These are phyloP conservation scores for Ispidina lecontei DNA, from an alignment of 2,797 vertebrate genomes.

Conservation along the genomic window DNA sequence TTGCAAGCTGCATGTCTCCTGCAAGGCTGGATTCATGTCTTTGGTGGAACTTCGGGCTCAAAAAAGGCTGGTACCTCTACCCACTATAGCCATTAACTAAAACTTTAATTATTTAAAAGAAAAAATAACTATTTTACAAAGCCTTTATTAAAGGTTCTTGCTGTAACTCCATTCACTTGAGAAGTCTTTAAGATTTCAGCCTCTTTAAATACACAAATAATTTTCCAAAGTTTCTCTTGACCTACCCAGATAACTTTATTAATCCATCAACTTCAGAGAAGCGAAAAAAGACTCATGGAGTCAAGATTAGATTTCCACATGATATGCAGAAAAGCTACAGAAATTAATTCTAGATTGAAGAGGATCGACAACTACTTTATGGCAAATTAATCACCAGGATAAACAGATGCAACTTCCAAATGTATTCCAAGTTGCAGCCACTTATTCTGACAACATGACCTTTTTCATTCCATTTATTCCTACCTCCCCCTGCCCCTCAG, in stretches of 20 bases:
- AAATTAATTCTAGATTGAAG: background rate
- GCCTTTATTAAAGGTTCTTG: background rate
- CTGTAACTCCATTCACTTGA: background rate
- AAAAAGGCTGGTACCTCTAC: background rate
- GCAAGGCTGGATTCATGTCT: background rate
- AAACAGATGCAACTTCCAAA: constrained; percentile 14
- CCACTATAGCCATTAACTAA: background rate
- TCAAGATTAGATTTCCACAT: background rate
- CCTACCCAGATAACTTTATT: background rate
- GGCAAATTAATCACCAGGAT: background rate
- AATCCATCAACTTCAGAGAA: background rate
- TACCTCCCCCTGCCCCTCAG: background rate
- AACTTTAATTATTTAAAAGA: background rate
- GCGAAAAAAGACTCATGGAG: background rate
- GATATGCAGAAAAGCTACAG: background rate
- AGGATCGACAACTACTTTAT: background rate
- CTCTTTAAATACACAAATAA: background rate
- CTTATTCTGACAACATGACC: constrained; percentile 18
- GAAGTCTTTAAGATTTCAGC: background rate
- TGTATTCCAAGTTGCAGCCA: background rate
- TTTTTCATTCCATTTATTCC: background rate
- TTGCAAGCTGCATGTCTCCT: background rate
- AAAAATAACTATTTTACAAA: background rate
- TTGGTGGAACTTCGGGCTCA: background rate
- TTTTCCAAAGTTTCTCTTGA: background rate